These are phyloP conservation scores for Monochamus saltuarius DNA, from an alignment of 1,140 invertebrate species.

Conservation along the genomic window DNA sequence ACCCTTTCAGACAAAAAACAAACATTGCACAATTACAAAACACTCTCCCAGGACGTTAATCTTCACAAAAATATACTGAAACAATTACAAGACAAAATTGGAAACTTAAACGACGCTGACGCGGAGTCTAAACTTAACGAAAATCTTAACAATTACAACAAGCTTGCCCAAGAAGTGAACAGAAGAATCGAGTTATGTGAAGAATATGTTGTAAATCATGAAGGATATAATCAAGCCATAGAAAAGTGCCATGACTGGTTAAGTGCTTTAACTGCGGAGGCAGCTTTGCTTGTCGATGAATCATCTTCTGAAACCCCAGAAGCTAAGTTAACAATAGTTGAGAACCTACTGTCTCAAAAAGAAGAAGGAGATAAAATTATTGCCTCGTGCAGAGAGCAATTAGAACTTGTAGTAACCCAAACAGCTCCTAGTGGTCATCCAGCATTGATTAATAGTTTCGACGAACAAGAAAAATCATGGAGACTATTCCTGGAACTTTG, in stretches of 20 bases:
- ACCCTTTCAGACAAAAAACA: conserved; percentile 83
- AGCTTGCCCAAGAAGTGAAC: conserved; percentile 66
- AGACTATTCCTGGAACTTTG: conserved; percentile 74
- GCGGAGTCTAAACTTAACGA: conserved; percentile 68
- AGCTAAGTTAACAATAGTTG: conserved; percentile 69
- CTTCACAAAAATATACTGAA: conserved; percentile 77
- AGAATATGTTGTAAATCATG: conserved; percentile 77
- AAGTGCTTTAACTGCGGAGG: conserved; percentile 67
- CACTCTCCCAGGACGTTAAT: conserved; percentile 77
- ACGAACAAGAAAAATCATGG: conserved; percentile 76
- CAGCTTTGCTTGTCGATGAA: conserved; percentile 66
- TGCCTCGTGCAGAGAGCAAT: conserved; percentile 67
- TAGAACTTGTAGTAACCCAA: conserved; percentile 73
- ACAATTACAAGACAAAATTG: conserved; percentile 75
- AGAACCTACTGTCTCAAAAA: conserved; percentile 73
- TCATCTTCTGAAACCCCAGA: conserved; percentile 71
- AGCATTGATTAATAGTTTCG: conserved; percentile 70
- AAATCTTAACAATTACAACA: conserved; percentile 69
- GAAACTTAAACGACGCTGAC: conserved; percentile 72
- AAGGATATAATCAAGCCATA: conserved; percentile 76
- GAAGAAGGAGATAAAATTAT: conserved; percentile 73
- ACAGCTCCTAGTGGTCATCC: conserved; percentile 79
- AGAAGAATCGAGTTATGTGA: conserved; percentile 68
- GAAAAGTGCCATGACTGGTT: conserved; percentile 75
- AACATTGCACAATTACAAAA: conserved; percentile 74